phyloP scores from a whole-genome alignment of 2,797 vertebrate genomes.

The Novumbra hubbsi region DNA sequence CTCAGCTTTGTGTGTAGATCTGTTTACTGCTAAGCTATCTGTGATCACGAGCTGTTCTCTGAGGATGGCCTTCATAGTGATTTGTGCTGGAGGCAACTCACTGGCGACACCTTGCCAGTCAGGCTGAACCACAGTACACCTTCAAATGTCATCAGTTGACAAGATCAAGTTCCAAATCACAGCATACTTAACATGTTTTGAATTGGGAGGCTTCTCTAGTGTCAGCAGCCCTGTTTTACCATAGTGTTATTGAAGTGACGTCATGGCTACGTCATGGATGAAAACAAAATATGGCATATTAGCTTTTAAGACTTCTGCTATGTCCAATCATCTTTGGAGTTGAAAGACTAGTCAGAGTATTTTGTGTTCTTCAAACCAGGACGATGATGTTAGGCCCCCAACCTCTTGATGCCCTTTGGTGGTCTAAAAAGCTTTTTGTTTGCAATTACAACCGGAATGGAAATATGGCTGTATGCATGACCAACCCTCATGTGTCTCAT shows the following conservation, averaged over 20 bases:
- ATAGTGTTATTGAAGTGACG: not conserved
- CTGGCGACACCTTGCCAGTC: not conserved
- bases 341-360: not conserved
- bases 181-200: not conserved
- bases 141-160: slow-evolving; percentile 3
- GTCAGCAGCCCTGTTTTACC: not conserved
- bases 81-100: not conserved
- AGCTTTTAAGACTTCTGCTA: not conserved
- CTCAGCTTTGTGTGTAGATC: not conserved
- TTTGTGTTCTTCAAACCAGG: not conserved
- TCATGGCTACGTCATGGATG: not conserved
- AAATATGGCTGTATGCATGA: slow-evolving; percentile 5
- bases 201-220: not conserved
- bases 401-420: slow-evolving; percentile 5
- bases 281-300: not conserved
- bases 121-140: not conserved
- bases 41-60: not conserved
- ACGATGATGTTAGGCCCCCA: not conserved
- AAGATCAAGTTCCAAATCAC: not conserved
- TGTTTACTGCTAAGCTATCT: slow-evolving; percentile 4
- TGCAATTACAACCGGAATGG: not conserved
- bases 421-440: not conserved
- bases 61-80: slow-evolving; percentile 6
- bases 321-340: not conserved
- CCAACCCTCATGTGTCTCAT: slow-evolving; percentile 4